Evolutionary conservation across 2,888 invertebrate species (phyloP), one percentile per base, ranked within the genome.

Genomic region (Andrena minutula): DNA sequence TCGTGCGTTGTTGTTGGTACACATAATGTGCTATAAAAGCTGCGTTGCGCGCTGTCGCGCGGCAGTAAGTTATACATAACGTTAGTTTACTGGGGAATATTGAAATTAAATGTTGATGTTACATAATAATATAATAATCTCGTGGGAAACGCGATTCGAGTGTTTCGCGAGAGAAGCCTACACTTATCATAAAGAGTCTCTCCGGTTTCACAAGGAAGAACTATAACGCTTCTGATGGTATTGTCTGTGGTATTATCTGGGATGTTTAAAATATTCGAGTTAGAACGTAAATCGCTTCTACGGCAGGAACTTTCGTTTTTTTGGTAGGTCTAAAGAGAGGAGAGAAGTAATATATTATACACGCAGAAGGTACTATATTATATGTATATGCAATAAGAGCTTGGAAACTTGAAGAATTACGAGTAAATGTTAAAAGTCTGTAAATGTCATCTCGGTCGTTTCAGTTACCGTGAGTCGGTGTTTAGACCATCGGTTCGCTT

Each of bases 101-200:
- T 49, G 58, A 79, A 79, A 79, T 83, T 74, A 84, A 56, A 86
- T 86, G 81, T 88, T 88, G 84, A 81, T 79, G 80, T 86, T 83
- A 79, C 72, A 85, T 82, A 16, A 41, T 41, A 41, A 41, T 41
- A 82, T 86, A 83, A 87, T 84, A 84, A 78, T 76, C 69, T 80
- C 51, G 35, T 69, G 16, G 1, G 28, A 61, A 65, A 60, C 47
- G 56, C 47, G 10, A 49, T 83, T 26, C 10, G 41, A 80, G 68
- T 56, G 69, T 72, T 75, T 64, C 58, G 41, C 23, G 0, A 58
- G 77, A 32, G 49, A 77, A 78, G 82, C 76, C 82, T 83, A 79
- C 70, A 70, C 28, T 56, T 78, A 66, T 66, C 47, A 23, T 58
- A 68, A 28, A 35, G 32, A 71, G 53, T 74, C 64, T 83, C 65